Evolutionary conservation across 2,113 vertebrate genomes (phyloP).

Genomic region (Myotis brandtii): DNA sequence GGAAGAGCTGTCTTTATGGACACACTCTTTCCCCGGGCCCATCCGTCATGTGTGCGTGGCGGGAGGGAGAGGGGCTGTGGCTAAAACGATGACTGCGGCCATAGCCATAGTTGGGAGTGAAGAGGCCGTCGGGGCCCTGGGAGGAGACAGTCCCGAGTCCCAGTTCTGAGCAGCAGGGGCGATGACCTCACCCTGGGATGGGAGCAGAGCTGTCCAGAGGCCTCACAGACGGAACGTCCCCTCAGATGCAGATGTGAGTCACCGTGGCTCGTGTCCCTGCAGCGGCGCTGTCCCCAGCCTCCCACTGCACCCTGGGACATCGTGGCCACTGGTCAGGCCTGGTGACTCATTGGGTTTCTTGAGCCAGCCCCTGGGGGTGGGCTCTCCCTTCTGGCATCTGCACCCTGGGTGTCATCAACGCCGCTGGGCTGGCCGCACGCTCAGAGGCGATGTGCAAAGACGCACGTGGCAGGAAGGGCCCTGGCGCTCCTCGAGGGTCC

Average conservation of each 20-base stretch:
- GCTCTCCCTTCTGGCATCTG: background rate
- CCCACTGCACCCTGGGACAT: slow-evolving; percentile 49
- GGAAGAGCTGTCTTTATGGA: background rate
- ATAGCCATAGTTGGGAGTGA: background rate
- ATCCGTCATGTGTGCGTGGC: background rate
- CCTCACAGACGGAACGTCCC: slow-evolving; percentile 11
- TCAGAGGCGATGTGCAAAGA: background rate
- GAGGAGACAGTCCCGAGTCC: background rate
- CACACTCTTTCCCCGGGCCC: background rate
- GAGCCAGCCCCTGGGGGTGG: slow-evolving; percentile 36
- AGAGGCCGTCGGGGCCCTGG: background rate
- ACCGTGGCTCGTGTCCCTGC: slow-evolving; percentile 3
- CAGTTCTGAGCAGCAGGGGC: background rate
- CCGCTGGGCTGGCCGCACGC: background rate
- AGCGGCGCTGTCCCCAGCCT: background rate
- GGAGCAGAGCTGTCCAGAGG: slow-evolving; percentile 37
- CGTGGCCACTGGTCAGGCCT: slow-evolving; percentile 16
- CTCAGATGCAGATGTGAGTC: slow-evolving; percentile 70
- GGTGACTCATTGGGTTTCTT: slow-evolving; percentile 63
- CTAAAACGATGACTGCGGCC: background rate
- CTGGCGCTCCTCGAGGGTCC: background rate
- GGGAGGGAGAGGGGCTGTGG: background rate
- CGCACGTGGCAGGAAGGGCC: background rate
- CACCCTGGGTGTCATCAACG: background rate
- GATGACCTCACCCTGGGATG: slow-evolving; percentile 64